Conservation (phyloP, 2,888 invertebrate genomes). For the Aphidius colemani region DNA sequence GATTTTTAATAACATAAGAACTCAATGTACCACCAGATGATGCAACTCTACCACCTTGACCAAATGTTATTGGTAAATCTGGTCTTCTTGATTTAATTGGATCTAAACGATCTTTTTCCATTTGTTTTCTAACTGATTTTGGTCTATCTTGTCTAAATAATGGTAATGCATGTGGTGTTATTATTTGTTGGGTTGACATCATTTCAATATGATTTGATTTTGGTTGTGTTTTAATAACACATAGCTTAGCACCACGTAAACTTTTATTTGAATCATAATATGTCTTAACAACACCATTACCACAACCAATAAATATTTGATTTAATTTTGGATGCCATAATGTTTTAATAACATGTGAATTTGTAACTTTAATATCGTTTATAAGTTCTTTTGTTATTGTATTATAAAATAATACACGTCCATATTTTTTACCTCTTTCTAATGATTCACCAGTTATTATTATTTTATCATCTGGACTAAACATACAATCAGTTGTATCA, state of each 20-base stretch:
- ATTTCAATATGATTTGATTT: slow-evolving; percentile 85
- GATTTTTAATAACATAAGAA: slow-evolving; percentile 93
- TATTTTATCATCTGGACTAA: slow-evolving; percentile 91
- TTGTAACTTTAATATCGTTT: slow-evolving; percentile 75
- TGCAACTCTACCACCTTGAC: slow-evolving; percentile 91
- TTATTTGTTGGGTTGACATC: slow-evolving; percentile 88
- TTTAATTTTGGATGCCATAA: slow-evolving; percentile 98
- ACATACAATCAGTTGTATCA: slow-evolving; percentile 76
- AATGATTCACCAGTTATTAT: slow-evolving; percentile 87
- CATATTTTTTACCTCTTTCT: slow-evolving; percentile 66
- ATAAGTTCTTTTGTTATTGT: slow-evolving; percentile 76
- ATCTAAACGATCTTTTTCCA: slow-evolving; percentile 89
- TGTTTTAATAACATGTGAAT: slow-evolving; percentile 84
- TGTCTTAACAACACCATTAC: slow-evolving; percentile 87
- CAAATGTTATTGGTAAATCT: slow-evolving; percentile 86
- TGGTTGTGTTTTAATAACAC: slow-evolving; percentile 79
- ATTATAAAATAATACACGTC: slow-evolving; percentile 80
- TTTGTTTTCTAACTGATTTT: slow-evolving; percentile 84
- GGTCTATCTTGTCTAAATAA: slow-evolving; percentile 92
- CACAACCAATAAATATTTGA: slow-evolving; percentile 91
- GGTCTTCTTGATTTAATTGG: slow-evolving; percentile 83
- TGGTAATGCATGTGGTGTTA: slow-evolving; percentile 95
- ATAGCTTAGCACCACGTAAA: slow-evolving; percentile 87
- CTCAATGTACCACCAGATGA: slow-evolving; percentile 95
- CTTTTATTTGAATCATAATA: slow-evolving; percentile 89